These are phyloP conservation scores for Triplophysa bombifrons DNA, from an alignment of 2,797 vertebrate species.

Conservation along the genomic window DNA sequence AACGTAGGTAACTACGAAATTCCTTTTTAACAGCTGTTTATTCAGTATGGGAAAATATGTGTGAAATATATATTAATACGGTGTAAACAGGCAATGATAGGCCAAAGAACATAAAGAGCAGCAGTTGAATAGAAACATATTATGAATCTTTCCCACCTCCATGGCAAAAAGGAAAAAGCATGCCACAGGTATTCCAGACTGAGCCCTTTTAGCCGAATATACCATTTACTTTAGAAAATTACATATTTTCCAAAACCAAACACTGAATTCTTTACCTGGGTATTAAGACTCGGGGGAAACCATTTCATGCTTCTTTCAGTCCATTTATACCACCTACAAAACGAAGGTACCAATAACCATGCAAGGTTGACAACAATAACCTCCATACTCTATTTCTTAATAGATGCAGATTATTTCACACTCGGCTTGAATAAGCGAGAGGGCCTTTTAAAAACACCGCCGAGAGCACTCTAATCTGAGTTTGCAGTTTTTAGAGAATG, in stretches of 20 bases:
- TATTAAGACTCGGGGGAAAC: constrained; percentile 50
- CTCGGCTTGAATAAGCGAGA: constrained; percentile 60
- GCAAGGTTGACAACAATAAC: constrained; percentile 69
- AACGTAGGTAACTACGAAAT: constrained; percentile 65
- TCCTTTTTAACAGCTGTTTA: constrained; percentile 6
- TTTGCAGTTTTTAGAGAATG: constrained; percentile 69
- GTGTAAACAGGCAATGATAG: constrained; percentile 69
- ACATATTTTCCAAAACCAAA: constrained; percentile 50
- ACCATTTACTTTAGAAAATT: constrained; percentile 28
- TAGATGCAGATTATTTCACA: constrained; percentile 76
- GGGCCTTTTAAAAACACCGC: constrained; percentile 66
- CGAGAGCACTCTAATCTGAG: constrained; percentile 73
- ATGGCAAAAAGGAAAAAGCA: neutral
- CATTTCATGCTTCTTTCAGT: constrained; percentile 63
- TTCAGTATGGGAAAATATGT: constrained; percentile 72
- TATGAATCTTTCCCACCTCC: constrained; percentile 34
- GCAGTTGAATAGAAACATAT: constrained; percentile 5
- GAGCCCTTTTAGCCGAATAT: constrained; percentile 13
- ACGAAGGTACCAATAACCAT: constrained; percentile 64
- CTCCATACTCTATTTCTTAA: constrained; percentile 71
- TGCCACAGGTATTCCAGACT: constrained; percentile 21
- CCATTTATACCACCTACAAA: constrained; percentile 69
- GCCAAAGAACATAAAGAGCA: constrained; percentile 6
- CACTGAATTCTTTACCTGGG: constrained; percentile 39
- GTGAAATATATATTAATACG: constrained; percentile 63